Base-by-base conservation (phyloP, 2,888 invertebrate genomes). In the Himalopsyche japonica region DNA sequence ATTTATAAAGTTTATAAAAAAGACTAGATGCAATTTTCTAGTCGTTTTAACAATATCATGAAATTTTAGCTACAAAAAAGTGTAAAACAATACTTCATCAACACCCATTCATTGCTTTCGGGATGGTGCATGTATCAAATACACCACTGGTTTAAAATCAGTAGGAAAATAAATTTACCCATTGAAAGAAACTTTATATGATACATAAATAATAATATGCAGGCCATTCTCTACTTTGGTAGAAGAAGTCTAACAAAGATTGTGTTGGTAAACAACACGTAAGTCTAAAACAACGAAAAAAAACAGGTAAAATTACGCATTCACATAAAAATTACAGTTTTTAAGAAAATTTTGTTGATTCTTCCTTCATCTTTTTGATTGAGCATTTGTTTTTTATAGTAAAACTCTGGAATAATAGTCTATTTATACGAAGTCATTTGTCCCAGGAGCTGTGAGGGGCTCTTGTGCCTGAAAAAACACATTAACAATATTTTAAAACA, bases 381-480 rank as follows among this genome's bases (percentile, higher is more conserved):
- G 80, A 70, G 32, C 79, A 83, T 70, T 79, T 57, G 24, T 78
- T 34, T 49, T 80, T 80, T 83, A 70, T 80, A 86, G 78, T 80
- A 82, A 57, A 43, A 79, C 78, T 57, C 81, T 83, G 80, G 84
- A 82, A 81, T 85, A 84, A 34, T 78, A 82, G 76, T 70, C 82
- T 80, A 79, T 91, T 91, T 93, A 96, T 93, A 96, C 96, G 92
- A 95, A 96, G 89, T 96, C 96, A 91, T 95, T 95, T 90, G 95
- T 95, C 90, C 95, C 95, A 89, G 95, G 94, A 90, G 94, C 94
- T 89, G 95, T 96, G 90, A 97, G 94, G 88, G 97, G 97, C 93
- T 96, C 95, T 92, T 95, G 95, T 89, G 95, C 96, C 96, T 97
- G 94, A 18, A 94, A 94, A 90, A 89, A 88, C 89, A 90, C 89